Evolutionary conservation across 2,113 vertebrate species (phyloP), one percentile per base, ranked within the genome.

Genomic region (Pan paniscus): DNA sequence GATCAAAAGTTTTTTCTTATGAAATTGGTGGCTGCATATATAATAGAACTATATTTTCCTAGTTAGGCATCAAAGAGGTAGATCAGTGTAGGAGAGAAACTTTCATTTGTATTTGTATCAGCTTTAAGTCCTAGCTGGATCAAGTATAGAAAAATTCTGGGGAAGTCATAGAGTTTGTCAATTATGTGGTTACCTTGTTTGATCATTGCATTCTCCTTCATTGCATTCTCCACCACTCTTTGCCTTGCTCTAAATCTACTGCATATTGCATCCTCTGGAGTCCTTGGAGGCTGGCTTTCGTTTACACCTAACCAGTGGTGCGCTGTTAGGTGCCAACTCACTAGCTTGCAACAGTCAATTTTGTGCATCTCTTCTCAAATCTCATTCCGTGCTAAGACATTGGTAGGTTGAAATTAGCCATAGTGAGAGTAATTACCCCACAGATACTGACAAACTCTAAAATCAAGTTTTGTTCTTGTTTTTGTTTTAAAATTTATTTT

Each of bases 121-220:
- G 2, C 3, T 16, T 67, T 72, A 32, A 86, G 13, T 72, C 14
- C 38, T 81, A 10, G 38, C 6, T 92, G 22, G 38, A 8, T 16
- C 11, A 38, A 70, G 55, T 67, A 43, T 68, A 17, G 27, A 13
- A 73, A 68, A 35, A n/a, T 78, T 97, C 32, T 10, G 46, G 8
- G 1, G 16, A 43, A 40, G 11, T 61, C 27, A 40, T 57, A 46
- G 8, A 38, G 38, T 3, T 68, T 40, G 8, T 55, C 32, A 67
- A 10, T 59, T 32, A 27, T 72, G n/a, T 61, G 16, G 23, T 46
- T 30, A 35, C 30, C 57, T 6, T 61, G 6, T 27, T 50, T 43
- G 27, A 67, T 3, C 3, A 12, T 6, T n/a, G 5, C 73, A 6
- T 0, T 1, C 13, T 2, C 11, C 3, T 11, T 4, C 35, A 13